A percentile compares a stretch with the other conserved stretches of the same genome.
Evolutionary conservation across 1,140 invertebrate species (phyloP).

Genomic region (Platyscapa corneri): DNA sequence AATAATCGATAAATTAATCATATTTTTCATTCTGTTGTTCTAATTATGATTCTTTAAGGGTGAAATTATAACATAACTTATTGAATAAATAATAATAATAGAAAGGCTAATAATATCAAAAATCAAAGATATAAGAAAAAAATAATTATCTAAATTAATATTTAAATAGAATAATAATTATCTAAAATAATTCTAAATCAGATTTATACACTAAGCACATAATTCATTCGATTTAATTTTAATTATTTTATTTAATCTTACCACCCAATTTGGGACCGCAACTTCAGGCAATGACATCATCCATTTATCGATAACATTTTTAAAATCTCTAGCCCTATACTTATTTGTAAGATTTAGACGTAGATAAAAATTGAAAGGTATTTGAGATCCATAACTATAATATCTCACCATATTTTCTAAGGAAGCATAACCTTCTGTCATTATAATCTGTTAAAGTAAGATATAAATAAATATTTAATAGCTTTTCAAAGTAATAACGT

Average conservation of each 20-base stretch:
- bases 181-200: too few species aligned
- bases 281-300: constrained; percentile 70
- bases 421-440: constrained; percentile 75
- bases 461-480: background rate
- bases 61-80: too few species aligned
- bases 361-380: constrained; percentile 79
- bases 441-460: constrained; percentile 66
- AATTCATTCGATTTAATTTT: too few species aligned
- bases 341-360: constrained; percentile 63
- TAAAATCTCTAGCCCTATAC: constrained; percentile 69
- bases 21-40: too few species aligned
- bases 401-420: constrained; percentile 75
- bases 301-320: constrained; percentile 70
- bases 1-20: too few species aligned
- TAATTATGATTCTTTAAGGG: too few species aligned
- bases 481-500: background rate
- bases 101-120: too few species aligned
- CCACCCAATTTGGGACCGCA: constrained; percentile 74
- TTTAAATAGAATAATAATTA: too few species aligned
- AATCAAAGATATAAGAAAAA: too few species aligned
- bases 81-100: too few species aligned
- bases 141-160: too few species aligned
- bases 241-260: constrained; percentile 61
- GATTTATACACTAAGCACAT: too few species aligned
- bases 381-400: constrained; percentile 75